A percentile compares a stretch with the other conserved stretches of the same genome.
These are phyloP conservation scores for Graptemys geographica DNA, from an alignment of 2,797 vertebrate species.

Conservation along the genomic window DNA sequence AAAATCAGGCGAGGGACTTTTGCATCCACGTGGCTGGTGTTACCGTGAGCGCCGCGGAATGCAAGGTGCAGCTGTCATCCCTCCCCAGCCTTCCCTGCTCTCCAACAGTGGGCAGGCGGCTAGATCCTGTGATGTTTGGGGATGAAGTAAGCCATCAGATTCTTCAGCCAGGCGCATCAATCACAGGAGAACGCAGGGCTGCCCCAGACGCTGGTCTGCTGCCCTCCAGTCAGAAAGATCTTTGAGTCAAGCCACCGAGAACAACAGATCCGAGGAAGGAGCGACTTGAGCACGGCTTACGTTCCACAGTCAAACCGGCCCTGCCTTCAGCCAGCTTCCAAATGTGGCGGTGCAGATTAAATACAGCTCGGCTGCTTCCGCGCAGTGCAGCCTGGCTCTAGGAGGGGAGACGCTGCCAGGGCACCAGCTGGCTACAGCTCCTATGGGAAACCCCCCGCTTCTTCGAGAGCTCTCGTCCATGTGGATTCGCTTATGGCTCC, in stretches of 20 bases:
- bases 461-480: neutral
- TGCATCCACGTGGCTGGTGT: neutral
- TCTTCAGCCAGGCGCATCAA: neutral
- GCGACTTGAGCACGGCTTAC: neutral
- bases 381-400: neutral
- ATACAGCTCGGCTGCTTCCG: neutral
- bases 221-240: neutral
- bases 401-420: accelerated
- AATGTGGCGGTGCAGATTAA: neutral
- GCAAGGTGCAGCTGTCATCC: neutral
- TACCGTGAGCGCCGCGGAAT: neutral
- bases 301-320: neutral
- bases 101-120: neutral
- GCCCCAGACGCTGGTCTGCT: neutral
- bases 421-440: neutral
- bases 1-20: neutral
- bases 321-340: neutral
- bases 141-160: neutral
- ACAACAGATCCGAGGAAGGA: neutral
- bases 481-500: neutral
- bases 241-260: neutral
- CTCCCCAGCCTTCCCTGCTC: neutral
- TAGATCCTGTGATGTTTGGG: neutral
- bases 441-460: neutral
- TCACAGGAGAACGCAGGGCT: neutral